These are phyloP conservation scores for Spondyliosoma cantharus DNA, from an alignment of 2,797 vertebrate species.

Conservation along the genomic window DNA sequence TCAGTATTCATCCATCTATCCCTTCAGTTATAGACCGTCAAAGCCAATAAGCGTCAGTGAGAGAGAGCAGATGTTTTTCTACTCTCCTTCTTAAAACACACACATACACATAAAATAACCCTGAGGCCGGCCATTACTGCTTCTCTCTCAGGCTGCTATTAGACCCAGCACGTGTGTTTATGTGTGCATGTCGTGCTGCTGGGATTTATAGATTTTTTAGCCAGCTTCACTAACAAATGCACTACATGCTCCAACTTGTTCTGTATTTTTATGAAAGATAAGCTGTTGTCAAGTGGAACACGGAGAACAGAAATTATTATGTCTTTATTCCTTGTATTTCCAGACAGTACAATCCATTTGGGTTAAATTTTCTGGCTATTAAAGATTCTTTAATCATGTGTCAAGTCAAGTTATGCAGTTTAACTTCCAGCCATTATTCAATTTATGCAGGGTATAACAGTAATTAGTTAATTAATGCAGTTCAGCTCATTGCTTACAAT, in stretches of 20 bases:
- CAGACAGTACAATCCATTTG: neutral
- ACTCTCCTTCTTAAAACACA: constrained; percentile 31
- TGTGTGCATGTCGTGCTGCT: neutral
- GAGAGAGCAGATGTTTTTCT: constrained; percentile 61
- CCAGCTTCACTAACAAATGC: constrained; percentile 17
- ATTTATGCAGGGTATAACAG: too few species aligned
- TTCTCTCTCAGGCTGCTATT: constrained; percentile 41
- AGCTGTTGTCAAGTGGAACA: constrained; percentile 7
- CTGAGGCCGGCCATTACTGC: constrained; percentile 51
- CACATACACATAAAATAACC: constrained; percentile 11
- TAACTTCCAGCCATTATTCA: too few species aligned
- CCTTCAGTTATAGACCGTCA: constrained; percentile 26
- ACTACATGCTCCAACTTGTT: constrained; percentile 6
- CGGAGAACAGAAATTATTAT: neutral
- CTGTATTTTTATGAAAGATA: constrained; percentile 9
- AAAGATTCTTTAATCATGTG: neutral
- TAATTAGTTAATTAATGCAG: too few species aligned
- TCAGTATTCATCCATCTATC: constrained; percentile 34
- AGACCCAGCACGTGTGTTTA: constrained; percentile 3
- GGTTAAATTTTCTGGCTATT: neutral
- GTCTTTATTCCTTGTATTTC: neutral
- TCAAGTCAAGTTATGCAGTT: too few species aligned
- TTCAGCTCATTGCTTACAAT: too few species aligned
- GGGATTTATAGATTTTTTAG: constrained; percentile 46
- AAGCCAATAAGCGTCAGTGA: constrained; percentile 21